Conservation (phyloP, 2,113 vertebrate genomes). For the Aptenodytes forsteri region DNA sequence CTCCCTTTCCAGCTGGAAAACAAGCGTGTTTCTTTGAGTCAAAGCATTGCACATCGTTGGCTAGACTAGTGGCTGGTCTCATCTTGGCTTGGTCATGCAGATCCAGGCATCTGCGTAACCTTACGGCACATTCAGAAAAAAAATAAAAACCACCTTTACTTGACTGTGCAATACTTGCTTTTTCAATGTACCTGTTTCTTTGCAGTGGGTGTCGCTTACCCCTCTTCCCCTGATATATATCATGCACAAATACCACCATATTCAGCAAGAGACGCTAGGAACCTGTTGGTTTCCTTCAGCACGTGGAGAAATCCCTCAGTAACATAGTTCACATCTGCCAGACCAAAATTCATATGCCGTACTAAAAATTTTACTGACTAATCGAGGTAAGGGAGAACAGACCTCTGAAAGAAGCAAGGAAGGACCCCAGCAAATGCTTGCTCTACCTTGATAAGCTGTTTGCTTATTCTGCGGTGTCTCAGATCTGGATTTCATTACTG, state of each 20-base stretch:
- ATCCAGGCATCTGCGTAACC: not conserved
- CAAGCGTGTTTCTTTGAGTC: not conserved
- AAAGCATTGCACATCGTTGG: not conserved
- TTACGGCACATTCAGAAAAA: not conserved
- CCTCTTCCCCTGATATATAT: not conserved
- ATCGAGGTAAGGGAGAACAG: not conserved
- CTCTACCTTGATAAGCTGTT: not conserved
- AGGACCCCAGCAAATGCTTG: not conserved
- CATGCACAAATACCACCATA: not conserved
- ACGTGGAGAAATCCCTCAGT: not conserved
- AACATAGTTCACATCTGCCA: not conserved
- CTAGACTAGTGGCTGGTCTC: not conserved
- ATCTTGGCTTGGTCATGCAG: not conserved
- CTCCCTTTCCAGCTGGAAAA: slow-evolving; percentile 36
- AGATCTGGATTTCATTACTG: slow-evolving; percentile 10
- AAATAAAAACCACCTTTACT: not conserved
- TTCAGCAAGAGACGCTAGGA: not conserved
- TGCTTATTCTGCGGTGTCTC: not conserved
- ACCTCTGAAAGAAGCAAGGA: not conserved
- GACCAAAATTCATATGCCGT: not conserved
- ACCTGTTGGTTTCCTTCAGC: not conserved
- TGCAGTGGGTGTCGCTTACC: not conserved
- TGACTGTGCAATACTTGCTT: not conserved
- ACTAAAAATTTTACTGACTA: not conserved
- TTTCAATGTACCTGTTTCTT: not conserved